Percentiles rank a stretch among this genome's conserved stretches.
Evolutionary conservation across 2,113 vertebrate genomes (phyloP).

Genomic region (Chionis minor): DNA sequence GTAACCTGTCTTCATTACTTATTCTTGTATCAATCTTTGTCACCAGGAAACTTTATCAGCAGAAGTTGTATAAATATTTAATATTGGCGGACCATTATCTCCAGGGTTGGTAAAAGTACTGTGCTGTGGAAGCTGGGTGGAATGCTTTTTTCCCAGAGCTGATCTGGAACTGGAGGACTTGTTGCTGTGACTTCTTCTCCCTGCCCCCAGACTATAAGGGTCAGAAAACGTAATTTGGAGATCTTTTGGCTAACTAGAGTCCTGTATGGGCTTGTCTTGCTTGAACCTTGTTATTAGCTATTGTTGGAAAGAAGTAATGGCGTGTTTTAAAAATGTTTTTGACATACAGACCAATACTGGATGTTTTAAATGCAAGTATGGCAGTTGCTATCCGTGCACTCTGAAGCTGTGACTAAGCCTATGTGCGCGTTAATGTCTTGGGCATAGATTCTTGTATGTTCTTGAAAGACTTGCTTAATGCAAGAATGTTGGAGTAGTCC

Average conservation of each 20-base stretch:
- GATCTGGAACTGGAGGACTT: not conserved
- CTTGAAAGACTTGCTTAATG: not conserved
- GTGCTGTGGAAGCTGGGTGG: not conserved
- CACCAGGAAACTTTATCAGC: conserved; percentile 49
- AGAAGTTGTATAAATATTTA: conserved; percentile 52
- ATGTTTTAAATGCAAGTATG: not conserved
- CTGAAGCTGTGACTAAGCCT: not conserved
- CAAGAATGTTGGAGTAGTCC: not conserved
- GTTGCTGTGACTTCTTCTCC: not conserved
- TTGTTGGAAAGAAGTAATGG: not conserved
- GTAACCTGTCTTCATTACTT: conserved; percentile 39
- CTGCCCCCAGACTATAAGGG: not conserved
- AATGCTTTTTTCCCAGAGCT: not conserved
- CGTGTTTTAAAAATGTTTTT: not conserved
- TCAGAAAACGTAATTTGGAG: not conserved
- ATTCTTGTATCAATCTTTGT: conserved; percentile 59
- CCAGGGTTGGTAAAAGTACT: not conserved
- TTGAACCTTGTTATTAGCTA: not conserved
- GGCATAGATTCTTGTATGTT: not conserved
- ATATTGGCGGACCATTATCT: not conserved
- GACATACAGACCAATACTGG: not conserved
- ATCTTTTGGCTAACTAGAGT: not conserved
- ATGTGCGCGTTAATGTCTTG: not conserved
- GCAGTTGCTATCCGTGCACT: not conserved
- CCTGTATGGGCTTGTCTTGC: not conserved